These are phyloP conservation scores for Caerostris darwini DNA, from an alignment of 1,140 invertebrate genomes.

Conservation along the genomic window DNA sequence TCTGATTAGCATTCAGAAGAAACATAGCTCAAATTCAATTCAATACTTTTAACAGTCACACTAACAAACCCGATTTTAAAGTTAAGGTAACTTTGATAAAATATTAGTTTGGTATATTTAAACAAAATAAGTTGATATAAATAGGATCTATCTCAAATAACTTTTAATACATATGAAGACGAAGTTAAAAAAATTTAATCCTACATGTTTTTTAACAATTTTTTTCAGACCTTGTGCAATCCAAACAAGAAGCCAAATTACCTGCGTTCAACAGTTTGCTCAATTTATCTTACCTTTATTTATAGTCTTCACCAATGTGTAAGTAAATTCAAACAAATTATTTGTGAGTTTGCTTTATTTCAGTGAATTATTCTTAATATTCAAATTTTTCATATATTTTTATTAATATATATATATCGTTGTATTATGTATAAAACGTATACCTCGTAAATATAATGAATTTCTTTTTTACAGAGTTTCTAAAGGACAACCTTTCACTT, in stretches of 20 bases:
- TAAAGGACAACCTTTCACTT: constrained; percentile 85
- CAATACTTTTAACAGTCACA: too few relatives aligned
- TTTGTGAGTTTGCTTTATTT: too few relatives aligned
- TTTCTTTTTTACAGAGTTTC: constrained; percentile 61
- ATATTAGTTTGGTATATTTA: too few relatives aligned
- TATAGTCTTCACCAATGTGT: constrained; percentile 86
- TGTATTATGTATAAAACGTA: too few relatives aligned
- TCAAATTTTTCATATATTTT: constrained; percentile 43
- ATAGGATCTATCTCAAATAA: too few relatives aligned
- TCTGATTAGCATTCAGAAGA: too few relatives aligned
- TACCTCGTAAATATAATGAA: background rate
- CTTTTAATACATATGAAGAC: too few relatives aligned
- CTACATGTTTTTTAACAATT: constrained; percentile 37
- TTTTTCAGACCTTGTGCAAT: constrained; percentile 86
- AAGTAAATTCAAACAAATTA: background rate
- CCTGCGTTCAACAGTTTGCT: constrained; percentile 91
- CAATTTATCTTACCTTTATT: constrained; percentile 90
- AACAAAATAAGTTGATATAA: too few relatives aligned
- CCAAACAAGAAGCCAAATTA: constrained; percentile 91
- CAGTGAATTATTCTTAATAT: background rate
- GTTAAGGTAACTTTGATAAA: too few relatives aligned
- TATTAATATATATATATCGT: background rate
- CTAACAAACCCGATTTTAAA: too few relatives aligned
- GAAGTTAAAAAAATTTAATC: background rate
- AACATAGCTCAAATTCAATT: too few relatives aligned